A percentile compares a stretch with the other conserved stretches of the same genome.
Conservation (phyloP, 53 echinoderm and acorn worm species). For the Echinometra lucunter region DNA sequence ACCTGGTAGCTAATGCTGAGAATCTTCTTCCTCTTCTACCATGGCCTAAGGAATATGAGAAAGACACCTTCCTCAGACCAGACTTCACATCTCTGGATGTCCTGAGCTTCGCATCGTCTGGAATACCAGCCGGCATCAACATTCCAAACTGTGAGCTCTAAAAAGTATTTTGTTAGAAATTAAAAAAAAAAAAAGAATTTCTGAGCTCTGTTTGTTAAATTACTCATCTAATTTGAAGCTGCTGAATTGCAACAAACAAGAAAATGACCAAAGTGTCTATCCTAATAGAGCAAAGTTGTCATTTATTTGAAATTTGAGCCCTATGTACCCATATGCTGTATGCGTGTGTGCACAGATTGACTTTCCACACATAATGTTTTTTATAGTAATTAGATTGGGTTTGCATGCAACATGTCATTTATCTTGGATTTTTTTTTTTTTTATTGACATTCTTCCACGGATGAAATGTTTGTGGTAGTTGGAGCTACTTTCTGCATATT, state of each 20-base stretch:
- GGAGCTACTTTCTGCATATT: too few relatives aligned
- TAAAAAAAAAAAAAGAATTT: too few relatives aligned
- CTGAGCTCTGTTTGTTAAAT: too few relatives aligned
- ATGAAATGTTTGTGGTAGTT: too few relatives aligned
- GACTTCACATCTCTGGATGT: slow-evolving; percentile 98
- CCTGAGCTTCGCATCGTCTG: slow-evolving; percentile 93
- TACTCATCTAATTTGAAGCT: background rate
- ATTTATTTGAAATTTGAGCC: background rate
- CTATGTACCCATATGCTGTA: background rate
- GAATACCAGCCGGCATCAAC: slow-evolving; percentile 99
- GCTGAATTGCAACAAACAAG: background rate
- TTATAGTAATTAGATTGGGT: too few relatives aligned
- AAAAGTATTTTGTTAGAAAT: background rate
- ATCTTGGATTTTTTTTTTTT: too few relatives aligned
- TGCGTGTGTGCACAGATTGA: too few relatives aligned
- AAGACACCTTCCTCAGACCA: slow-evolving; percentile 90
- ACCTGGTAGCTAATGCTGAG: slow-evolving; percentile 89
- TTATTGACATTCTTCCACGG: too few relatives aligned
- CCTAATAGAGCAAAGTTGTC: background rate
- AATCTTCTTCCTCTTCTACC: slow-evolving; percentile 87
- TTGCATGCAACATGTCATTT: too few relatives aligned
- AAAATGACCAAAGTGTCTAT: background rate
- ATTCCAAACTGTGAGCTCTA: slow-evolving; percentile 93
- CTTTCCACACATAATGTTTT: too few relatives aligned
- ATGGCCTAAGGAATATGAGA: slow-evolving; percentile 94